Conservation (phyloP, 2,888 invertebrate species). For the Apotomis capreana region DNA sequence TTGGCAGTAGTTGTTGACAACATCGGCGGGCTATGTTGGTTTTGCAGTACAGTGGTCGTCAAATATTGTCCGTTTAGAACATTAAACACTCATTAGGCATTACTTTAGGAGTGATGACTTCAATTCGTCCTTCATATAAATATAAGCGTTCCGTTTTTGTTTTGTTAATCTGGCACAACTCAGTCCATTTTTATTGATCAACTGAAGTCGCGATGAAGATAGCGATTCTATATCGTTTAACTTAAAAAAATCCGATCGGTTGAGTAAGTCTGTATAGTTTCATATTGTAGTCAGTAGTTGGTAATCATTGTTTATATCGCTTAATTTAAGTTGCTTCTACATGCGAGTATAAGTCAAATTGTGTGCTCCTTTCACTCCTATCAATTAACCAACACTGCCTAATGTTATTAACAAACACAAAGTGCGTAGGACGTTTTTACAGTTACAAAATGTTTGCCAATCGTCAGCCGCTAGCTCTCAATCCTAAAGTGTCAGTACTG, state of each 20-base stretch:
- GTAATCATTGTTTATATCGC: background rate
- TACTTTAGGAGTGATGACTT: background rate
- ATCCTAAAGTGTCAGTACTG: constrained; percentile 30
- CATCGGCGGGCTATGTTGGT: constrained; percentile 12
- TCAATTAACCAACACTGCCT: background rate
- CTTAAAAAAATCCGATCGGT: background rate
- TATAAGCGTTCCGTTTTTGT: background rate
- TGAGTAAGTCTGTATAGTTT: background rate
- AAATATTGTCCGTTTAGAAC: constrained; percentile 2
- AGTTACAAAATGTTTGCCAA: constrained; percentile 30
- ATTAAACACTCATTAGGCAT: background rate
- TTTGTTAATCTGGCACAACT: background rate
- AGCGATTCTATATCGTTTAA: too few relatives aligned
- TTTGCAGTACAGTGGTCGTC: constrained; percentile 20
- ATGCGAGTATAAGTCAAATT: background rate
- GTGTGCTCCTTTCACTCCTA: constrained; percentile 15
- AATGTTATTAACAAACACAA: constrained; percentile 18
- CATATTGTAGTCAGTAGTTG: background rate
- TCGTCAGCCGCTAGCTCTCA: constrained; percentile 16
- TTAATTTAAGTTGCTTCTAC: background rate
- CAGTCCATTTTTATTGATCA: background rate
- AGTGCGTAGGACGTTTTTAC: constrained; percentile 25
- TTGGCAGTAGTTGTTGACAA: constrained; percentile 26
- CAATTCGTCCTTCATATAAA: constrained; percentile 3
- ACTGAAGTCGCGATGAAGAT: background rate